Conservation (phyloP, 2,113 vertebrate species). For the Enhydra lutris region DNA sequence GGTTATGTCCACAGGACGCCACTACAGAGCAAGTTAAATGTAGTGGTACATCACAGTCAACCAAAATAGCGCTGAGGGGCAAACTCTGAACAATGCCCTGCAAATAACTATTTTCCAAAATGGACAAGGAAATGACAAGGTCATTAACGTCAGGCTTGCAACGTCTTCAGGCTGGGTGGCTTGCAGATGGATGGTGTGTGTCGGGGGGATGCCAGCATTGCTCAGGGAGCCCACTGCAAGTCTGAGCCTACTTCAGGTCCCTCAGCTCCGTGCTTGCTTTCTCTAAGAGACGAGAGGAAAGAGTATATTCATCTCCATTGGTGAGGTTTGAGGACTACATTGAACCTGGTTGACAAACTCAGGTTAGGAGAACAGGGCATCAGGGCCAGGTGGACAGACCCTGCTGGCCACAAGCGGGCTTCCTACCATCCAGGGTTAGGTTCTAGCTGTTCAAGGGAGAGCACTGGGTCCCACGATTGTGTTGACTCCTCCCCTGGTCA, state of each 20-base stretch:
- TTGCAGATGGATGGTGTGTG: not conserved
- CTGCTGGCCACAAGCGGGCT: not conserved
- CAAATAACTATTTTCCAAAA: not conserved
- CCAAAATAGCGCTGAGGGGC: not conserved
- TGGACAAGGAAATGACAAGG: not conserved
- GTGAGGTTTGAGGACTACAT: not conserved
- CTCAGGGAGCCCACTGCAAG: not conserved
- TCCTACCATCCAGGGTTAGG: not conserved
- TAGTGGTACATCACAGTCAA: rapidly evolving
- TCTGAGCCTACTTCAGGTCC: not conserved
- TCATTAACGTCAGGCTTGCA: not conserved
- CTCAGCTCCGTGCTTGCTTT: not conserved
- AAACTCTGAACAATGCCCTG: not conserved
- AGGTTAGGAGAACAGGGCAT: not conserved
- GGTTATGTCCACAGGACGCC: too few species aligned
- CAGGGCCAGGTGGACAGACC: rapidly evolving
- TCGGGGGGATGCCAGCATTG: not conserved
- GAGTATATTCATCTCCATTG: not conserved
- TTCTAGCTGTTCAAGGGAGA: not conserved
- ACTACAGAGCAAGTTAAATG: not conserved
- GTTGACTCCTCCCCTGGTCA: not conserved
- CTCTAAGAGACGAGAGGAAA: not conserved
- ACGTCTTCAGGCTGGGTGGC: not conserved
- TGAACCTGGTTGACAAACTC: not conserved
- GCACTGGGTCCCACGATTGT: not conserved